Conservation (phyloP, 2,888 invertebrate genomes). For the Drosophila kanekoi region DNA sequence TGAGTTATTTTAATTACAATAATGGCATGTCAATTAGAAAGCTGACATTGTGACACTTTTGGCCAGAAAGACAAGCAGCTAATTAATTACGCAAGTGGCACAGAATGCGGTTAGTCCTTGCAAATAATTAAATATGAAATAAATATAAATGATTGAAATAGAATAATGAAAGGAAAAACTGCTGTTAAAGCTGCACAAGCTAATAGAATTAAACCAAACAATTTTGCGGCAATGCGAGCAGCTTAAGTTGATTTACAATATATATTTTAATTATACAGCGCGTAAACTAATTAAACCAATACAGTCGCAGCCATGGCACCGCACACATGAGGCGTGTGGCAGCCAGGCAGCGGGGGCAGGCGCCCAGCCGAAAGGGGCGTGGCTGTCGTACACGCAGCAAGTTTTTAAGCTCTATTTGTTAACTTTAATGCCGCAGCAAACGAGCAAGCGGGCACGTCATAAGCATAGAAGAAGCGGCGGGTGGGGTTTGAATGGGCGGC, state of each 20-base stretch:
- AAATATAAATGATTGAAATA: conserved; percentile 23
- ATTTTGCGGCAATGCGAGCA: conserved; percentile 33
- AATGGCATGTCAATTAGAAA: conserved; percentile 78
- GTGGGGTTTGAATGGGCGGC: conserved; percentile 20
- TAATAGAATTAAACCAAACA: conserved; percentile 55
- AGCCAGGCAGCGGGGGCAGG: neutral
- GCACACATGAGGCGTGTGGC: conserved; percentile 20
- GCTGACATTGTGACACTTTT: conserved; percentile 63
- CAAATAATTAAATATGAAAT: conserved; percentile 31
- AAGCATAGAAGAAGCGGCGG: conserved; percentile 27
- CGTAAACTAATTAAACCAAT: conserved; percentile 71
- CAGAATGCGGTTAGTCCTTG: conserved; percentile 32
- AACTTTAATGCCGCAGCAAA: conserved; percentile 62
- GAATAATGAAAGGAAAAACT: conserved; percentile 12
- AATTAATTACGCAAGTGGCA: conserved; percentile 62
- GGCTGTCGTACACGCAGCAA: conserved; percentile 52
- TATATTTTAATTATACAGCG: conserved; percentile 64
- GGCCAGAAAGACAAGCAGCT: conserved; percentile 25
- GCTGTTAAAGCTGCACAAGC: conserved; percentile 14
- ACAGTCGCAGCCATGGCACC: conserved; percentile 8
- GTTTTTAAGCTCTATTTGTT: conserved; percentile 78
- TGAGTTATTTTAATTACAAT: conserved; percentile 80
- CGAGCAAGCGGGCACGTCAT: conserved; percentile 28
- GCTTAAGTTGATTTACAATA: conserved; percentile 61
- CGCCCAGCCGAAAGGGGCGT: conserved; percentile 21